These are phyloP conservation scores for Nasonia oneida DNA, from an alignment of 2,888 invertebrate genomes.

Conservation along the genomic window DNA sequence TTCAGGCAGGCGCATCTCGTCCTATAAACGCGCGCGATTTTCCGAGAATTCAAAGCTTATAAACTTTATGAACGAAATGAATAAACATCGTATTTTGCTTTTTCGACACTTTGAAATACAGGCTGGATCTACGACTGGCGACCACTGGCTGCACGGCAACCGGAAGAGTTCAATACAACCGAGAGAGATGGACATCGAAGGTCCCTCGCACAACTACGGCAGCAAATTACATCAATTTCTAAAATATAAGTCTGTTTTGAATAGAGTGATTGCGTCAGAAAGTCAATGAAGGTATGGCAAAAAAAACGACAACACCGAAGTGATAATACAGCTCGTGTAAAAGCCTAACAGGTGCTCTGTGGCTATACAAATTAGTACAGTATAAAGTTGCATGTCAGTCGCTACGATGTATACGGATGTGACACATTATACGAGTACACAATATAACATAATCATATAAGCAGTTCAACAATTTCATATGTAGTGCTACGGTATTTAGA, in stretches of 20 bases:
- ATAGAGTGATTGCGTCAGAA: slow-evolving; percentile 8
- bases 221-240: background rate
- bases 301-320: slow-evolving; percentile 62
- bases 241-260: background rate
- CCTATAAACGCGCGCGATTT: background rate
- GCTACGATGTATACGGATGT: slow-evolving; percentile 18
- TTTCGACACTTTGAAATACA: no score
- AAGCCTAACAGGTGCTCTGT: slow-evolving; percentile 58
- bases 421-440: background rate
- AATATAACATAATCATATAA: slow-evolving; percentile 21
- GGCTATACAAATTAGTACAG: slow-evolving; percentile 39
- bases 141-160: slow-evolving; percentile 24
- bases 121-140: background rate
- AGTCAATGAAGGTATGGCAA: slow-evolving; percentile 20
- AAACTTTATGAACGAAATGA: background rate
- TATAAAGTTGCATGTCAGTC: slow-evolving; percentile 15
- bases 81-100: background rate
- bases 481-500: background rate
- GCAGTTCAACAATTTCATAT: slow-evolving; percentile 12
- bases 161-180: background rate
- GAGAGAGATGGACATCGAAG: slow-evolving; percentile 15
- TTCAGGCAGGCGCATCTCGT: background rate
- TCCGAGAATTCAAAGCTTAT: background rate
- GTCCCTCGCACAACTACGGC: background rate
- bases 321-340: slow-evolving; percentile 50